A percentile compares a stretch with the other conserved stretches of the same genome.
Evolutionary conservation across 2,888 invertebrate species (phyloP).

Genomic region (Scaptomyza polygonia): DNA sequence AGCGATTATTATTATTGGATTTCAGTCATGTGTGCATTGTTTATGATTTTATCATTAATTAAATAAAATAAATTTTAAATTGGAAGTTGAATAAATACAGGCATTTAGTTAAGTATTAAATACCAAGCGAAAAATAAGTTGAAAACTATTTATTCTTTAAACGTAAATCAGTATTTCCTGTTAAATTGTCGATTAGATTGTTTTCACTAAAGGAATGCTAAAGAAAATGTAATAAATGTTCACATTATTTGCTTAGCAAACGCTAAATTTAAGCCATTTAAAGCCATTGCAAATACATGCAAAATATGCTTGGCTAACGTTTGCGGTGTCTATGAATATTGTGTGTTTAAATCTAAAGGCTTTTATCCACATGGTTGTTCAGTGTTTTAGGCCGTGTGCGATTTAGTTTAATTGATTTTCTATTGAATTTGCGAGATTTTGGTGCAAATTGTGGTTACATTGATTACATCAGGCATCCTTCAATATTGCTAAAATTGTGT

Average conservation of each 20-base stretch:
- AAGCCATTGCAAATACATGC: conserved; percentile 13
- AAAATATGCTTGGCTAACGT: conserved; percentile 9
- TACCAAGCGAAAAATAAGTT: no score
- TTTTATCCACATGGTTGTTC: conserved; percentile 2
- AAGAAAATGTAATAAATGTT: conserved; percentile 41
- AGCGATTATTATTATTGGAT: background rate
- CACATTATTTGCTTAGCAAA: conserved; percentile 39
- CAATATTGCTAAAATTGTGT: conserved; percentile 28
- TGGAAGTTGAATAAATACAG: background rate
- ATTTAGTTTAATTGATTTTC: conserved; percentile 64
- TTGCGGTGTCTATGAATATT: conserved; percentile 34
- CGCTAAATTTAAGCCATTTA: conserved; percentile 10
- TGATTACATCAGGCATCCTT: background rate
- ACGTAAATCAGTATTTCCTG: no score
- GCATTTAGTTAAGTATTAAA: background rate
- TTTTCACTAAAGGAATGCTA: conserved; percentile 12
- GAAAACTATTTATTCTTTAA: no score
- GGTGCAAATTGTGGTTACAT: conserved; percentile 10
- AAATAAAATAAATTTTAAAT: background rate
- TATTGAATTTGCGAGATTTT: conserved; percentile 31
- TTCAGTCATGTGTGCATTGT: background rate
- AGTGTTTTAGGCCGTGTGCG: conserved; percentile 16
- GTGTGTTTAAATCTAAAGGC: conserved; percentile 14
- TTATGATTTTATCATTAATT: background rate
- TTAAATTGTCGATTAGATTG: no score